phyloP scores from a whole-genome alignment of 2,797 vertebrate species.

The Rhabdomys pumilio region DNA sequence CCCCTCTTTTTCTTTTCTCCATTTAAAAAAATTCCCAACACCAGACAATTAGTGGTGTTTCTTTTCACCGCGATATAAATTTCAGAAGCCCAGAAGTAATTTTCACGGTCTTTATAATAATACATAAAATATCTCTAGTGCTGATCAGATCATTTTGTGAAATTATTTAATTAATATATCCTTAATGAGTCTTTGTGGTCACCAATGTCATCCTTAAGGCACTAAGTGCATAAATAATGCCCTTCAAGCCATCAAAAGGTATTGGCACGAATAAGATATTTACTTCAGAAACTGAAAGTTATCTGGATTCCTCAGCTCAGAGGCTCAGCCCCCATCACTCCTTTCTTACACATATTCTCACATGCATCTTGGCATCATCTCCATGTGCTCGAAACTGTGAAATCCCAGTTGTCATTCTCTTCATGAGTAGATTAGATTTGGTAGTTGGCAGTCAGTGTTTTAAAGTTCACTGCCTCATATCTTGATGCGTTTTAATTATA shows the following conservation, averaged over 20 bases:
- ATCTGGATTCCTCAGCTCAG: conserved; percentile 55
- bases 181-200: conserved; percentile 81
- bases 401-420: conserved; percentile 75
- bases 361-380: conserved; percentile 72
- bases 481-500: conserved; percentile 68
- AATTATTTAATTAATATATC: conserved; percentile 78
- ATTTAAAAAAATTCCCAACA: conserved; percentile 74
- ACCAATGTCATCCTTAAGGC: conserved; percentile 77
- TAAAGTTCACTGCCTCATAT: conserved; percentile 61
- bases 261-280: conserved; percentile 76
- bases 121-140: conserved; percentile 71
- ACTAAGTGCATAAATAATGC: conserved; percentile 81
- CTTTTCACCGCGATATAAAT: conserved; percentile 75
- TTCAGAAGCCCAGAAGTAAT: conserved; percentile 72
- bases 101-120: conserved; percentile 74
- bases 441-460: conserved; percentile 72
- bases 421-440: conserved; percentile 68
- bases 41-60: conserved; percentile 36
- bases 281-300: conserved; percentile 72
- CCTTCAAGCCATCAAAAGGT: conserved; percentile 77
- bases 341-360: conserved; percentile 65
- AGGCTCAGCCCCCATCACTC: conserved; percentile 51
- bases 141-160: conserved; percentile 81
- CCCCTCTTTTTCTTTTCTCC: conserved; percentile 58
- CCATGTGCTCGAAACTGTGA: conserved; percentile 49